A percentile compares a stretch with the other conserved stretches of the same genome.
phyloP scores from a whole-genome alignment of 2,888 invertebrate genomes.

The Drosophila phalerata region DNA sequence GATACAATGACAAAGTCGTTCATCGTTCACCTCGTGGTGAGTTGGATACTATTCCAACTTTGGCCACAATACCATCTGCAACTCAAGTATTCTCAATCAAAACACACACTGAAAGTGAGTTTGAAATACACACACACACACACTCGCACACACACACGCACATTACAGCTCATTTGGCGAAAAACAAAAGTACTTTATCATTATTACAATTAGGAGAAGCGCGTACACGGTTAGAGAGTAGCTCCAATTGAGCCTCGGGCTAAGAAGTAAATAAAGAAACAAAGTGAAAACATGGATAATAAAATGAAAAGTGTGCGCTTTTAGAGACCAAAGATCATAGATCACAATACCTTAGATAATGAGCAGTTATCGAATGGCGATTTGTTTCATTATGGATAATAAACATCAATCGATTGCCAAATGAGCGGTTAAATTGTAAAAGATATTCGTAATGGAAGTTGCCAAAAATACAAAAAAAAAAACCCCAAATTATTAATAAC shows the following conservation, averaged over 20 bases:
- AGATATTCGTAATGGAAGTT: constrained; percentile 24
- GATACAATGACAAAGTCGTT: constrained; percentile 16
- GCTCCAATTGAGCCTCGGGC: constrained; percentile 53
- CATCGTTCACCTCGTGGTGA: constrained; percentile 54
- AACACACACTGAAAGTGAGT: constrained; percentile 70
- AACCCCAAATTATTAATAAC: constrained; percentile 31
- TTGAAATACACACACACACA: constrained; percentile 54
- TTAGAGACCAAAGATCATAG: constrained; percentile 35
- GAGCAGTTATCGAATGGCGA: constrained; percentile 58
- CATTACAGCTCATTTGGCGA: constrained; percentile 58
- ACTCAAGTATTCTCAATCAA: constrained; percentile 75
- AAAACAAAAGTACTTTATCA: constrained; percentile 58
- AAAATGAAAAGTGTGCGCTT: constrained; percentile 39
- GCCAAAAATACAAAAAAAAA: constrained; percentile 16
- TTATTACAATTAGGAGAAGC: constrained; percentile 44
- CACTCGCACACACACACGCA: constrained; percentile 3
- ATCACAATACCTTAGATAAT: constrained; percentile 65
- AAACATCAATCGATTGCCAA: constrained; percentile 40
- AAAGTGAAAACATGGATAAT: constrained; percentile 17
- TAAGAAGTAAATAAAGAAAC: constrained; percentile 9
- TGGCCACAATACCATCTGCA: constrained; percentile 13
- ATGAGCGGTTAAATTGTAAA: constrained; percentile 37
- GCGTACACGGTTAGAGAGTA: constrained; percentile 57
- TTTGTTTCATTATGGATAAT: constrained; percentile 45
- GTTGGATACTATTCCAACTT: constrained; percentile 14